A percentile compares a stretch with the other conserved stretches of the same genome.
phyloP scores from a whole-genome alignment of 1,140 invertebrate genomes.

The Eupristina koningsbergeri region DNA sequence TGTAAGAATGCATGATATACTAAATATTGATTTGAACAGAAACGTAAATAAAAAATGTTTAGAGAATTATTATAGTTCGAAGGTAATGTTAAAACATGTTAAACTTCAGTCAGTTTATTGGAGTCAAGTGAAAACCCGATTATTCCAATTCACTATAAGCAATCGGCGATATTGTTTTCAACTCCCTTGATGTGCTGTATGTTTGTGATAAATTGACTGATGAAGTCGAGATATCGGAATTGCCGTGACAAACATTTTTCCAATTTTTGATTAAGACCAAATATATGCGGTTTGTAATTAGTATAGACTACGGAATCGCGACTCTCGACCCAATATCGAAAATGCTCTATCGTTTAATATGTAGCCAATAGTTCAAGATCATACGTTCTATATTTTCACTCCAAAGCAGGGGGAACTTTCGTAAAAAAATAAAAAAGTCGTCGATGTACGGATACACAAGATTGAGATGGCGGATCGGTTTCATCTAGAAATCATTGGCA shows the following conservation, averaged over 20 bases:
- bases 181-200: slow-evolving; percentile 56
- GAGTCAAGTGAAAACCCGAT: too few species aligned
- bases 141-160: too few species aligned
- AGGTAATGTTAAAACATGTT: too few species aligned
- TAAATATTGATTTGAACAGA: too few species aligned
- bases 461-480: not conserved
- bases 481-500: slow-evolving; percentile 24
- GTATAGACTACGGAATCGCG: slow-evolving; percentile 60
- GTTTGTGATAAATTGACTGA: slow-evolving; percentile 65
- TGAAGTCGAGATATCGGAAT: slow-evolving; percentile 58
- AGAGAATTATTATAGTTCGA: too few species aligned
- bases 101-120: too few species aligned
- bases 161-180: slow-evolving; percentile 56
- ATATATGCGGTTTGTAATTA: slow-evolving; percentile 69
- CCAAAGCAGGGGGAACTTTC: slow-evolving; percentile 57
- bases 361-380: slow-evolving; percentile 67
- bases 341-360: slow-evolving; percentile 61
- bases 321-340: slow-evolving; percentile 61
- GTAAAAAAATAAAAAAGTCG: slow-evolving; percentile 60
- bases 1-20: too few species aligned
- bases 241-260: slow-evolving; percentile 62
- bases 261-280: slow-evolving; percentile 56
- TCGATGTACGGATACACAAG: slow-evolving; percentile 9
- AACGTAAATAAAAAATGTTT: too few species aligned
- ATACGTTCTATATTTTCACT: slow-evolving; percentile 61